Evolutionary conservation across 30 jellyfish, hydroid and myxozoan genomes (phyloP), one percentile per base, ranked within the genome.

Genomic region (Turritopsis rubra): DNA sequence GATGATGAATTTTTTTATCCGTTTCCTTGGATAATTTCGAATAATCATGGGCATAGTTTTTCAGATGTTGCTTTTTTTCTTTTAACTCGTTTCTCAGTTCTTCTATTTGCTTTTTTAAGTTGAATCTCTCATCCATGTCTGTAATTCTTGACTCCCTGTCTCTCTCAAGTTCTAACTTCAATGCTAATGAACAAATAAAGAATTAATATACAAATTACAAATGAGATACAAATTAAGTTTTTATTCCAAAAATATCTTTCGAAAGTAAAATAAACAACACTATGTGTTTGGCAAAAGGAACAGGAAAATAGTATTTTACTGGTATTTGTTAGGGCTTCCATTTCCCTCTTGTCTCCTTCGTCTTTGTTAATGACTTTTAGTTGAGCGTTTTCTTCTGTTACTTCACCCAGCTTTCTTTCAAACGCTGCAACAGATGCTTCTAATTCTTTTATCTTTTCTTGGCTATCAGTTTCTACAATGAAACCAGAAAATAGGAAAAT

Each of bases 391-490:
- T 41, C 60, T 41, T 41, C 60, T 41, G 60, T 41, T 13, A 41
- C 9, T 41, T 41, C 9, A 41, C 77, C 87, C 9, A 81, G 54
- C 30, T 85, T 83, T 18, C 66, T 25, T n/a, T 86, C 80, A 31
- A 75, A 66, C 23, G 72, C 80, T 28, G 79, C 54, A 54, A 85
- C 88, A 60, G 71, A n/a, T 19, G 29, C 88, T 78, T 85, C 87
- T 52, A 85, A 20, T 53, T 84, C 87, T 13, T 77, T 83, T 31
- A 77, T 85, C 92, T 66, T 85, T 28, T 77, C 87, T 9, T 29
- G 20, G 53, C 80, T 86, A 1, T 70, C 87, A 52, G 75, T 41
- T 41, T 41, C 60, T 41, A 41, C 60, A 41, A 41, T 13, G 13
- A 13, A 41, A 41, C 5, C 60, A 41, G 60, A 41, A 41, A 41